A percentile compares a stretch with the other conserved stretches of the same genome.
Conservation (phyloP, 2,888 invertebrate species). For the Plebejus melissa region DNA sequence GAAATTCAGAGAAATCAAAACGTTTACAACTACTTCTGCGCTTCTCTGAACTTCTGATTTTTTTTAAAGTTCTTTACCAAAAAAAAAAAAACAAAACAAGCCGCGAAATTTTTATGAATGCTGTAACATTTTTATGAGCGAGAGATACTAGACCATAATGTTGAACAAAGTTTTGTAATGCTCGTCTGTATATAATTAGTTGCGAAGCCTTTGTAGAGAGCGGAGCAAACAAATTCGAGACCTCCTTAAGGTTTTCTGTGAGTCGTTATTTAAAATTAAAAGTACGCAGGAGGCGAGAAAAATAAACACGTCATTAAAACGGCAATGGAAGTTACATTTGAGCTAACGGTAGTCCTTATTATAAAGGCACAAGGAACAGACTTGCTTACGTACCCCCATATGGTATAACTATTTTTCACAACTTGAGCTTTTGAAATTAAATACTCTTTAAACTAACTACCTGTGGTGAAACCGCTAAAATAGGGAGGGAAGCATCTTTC, state of each 20-base stretch:
- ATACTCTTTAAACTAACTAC: slow-evolving; percentile 31
- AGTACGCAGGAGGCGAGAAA: slow-evolving; percentile 30
- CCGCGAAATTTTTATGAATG: background rate
- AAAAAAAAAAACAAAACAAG: too few relatives aligned
- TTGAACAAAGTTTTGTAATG: background rate
- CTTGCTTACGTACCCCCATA: background rate
- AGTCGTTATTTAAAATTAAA: slow-evolving; percentile 34
- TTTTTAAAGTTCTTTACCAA: too few relatives aligned
- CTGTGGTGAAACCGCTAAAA: slow-evolving; percentile 22
- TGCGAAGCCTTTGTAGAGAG: background rate
- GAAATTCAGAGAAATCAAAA: too few relatives aligned
- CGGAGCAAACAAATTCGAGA: background rate
- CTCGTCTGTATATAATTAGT: slow-evolving; percentile 6
- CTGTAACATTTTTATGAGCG: background rate
- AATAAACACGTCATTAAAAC: slow-evolving; percentile 35
- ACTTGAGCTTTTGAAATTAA: slow-evolving; percentile 29
- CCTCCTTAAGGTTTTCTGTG: slow-evolving; percentile 10
- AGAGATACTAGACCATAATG: background rate
- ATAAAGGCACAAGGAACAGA: background rate
- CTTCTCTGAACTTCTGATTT: too few relatives aligned
- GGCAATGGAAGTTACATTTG: slow-evolving; percentile 15
- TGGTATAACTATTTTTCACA: slow-evolving; percentile 28
- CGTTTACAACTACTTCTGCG: too few relatives aligned
- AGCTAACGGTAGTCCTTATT: background rate
- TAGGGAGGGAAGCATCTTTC: background rate